These are phyloP conservation scores for Molothrus ater DNA, from an alignment of 2,797 vertebrate genomes.

Conservation along the genomic window DNA sequence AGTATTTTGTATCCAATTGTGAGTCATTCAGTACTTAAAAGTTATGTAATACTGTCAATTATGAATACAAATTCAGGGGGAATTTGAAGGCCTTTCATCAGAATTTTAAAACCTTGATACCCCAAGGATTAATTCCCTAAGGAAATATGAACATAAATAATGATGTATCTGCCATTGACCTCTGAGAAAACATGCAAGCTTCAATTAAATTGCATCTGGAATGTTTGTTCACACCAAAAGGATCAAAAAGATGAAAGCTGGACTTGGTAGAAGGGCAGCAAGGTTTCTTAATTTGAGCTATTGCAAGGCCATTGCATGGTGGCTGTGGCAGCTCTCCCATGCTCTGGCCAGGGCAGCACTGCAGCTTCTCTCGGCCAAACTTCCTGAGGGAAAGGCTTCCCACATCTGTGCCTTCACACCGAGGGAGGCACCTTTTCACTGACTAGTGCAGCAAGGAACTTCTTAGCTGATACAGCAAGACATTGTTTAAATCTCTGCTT, in stretches of 20 bases:
- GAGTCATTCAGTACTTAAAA: conserved; percentile 18
- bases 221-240: not conserved
- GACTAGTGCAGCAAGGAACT: not conserved
- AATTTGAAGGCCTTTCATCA: conserved; percentile 9
- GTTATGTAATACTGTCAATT: conserved; percentile 8
- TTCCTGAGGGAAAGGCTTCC: not conserved
- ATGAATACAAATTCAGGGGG: not conserved
- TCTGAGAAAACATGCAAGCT: not conserved
- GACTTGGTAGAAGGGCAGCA: not conserved
- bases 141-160: not conserved
- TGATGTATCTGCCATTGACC: not conserved
- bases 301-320: not conserved
- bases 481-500: not conserved
- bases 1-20: not conserved
- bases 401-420: not conserved
- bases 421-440: not conserved
- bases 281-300: not conserved
- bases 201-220: not conserved
- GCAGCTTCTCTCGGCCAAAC: not conserved
- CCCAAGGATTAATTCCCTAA: not conserved
- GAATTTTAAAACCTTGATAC: not conserved
- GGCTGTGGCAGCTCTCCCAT: not conserved
- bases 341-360: not conserved
- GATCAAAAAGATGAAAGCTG: not conserved
- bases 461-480: not conserved